Conservation (phyloP, 1,140 invertebrate species). For the Pachypeltis micranthus region DNA sequence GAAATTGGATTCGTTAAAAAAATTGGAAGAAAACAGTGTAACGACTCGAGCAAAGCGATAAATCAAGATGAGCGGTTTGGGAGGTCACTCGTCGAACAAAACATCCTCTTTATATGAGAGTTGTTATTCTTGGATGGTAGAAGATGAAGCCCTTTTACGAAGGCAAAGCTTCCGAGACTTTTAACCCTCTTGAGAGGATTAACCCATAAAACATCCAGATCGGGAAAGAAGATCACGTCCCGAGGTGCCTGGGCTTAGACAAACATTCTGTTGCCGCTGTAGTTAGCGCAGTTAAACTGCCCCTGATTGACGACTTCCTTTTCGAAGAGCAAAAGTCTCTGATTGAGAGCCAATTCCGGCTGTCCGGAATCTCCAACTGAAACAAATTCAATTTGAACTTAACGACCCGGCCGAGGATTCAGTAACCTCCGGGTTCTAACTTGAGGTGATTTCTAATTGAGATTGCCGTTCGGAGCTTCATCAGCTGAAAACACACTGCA, state of each 20-base stretch:
- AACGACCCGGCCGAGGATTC: neutral
- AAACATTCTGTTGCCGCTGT: neutral
- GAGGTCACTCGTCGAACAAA: too few species aligned
- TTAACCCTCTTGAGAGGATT: neutral
- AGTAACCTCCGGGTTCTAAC: neutral
- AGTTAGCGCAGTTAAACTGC: neutral
- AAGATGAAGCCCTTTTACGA: too few species aligned
- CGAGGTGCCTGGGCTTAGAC: neutral
- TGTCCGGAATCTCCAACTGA: neutral
- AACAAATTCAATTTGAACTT: conserved; percentile 5
- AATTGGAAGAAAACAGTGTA: too few species aligned
- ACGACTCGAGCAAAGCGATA: too few species aligned
- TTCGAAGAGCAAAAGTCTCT: neutral
- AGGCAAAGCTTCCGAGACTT: neutral
- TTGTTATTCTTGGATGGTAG: too few species aligned
- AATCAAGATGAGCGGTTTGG: too few species aligned
- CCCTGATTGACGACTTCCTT: conserved; percentile 6
- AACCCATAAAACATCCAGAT: neutral
- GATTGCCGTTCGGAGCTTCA: too few species aligned
- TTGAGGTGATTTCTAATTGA: too few species aligned
- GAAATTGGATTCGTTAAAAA: too few species aligned
- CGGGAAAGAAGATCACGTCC: neutral
- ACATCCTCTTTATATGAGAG: too few species aligned
- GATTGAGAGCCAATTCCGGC: conserved; percentile 1
- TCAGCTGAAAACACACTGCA: too few species aligned